Evolutionary conservation across 2,888 invertebrate genomes (phyloP), one percentile per base, ranked within the genome.

Genomic region (Autographa pulchrina): DNA sequence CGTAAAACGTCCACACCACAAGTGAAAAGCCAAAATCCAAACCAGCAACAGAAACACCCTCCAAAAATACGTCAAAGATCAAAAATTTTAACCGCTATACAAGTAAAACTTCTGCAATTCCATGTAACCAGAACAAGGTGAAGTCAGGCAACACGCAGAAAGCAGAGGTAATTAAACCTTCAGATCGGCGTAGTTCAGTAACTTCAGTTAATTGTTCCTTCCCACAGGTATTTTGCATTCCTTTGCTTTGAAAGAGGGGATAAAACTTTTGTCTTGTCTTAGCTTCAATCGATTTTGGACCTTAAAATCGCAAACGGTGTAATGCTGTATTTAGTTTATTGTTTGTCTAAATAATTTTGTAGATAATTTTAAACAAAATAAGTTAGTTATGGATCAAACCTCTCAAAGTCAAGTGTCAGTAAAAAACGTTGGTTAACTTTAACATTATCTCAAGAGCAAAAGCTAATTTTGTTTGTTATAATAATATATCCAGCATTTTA

Each of bases 91-190:
- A 25, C 7, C 4, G 5, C 54, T 2, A 9, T 56, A 13, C 20
- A 11, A n/a, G 2, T 60, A 18, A 18, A 18, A 65, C 76, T 77
- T 70, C 67, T 80, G 60, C 13, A 0, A 16, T 58, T 54, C 6
- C 11, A 65, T 16, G 5, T 0, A 16, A 0, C 11, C 9, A 43
- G 56, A 14, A 63, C 70, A 52, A 68, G 72, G 66, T 60, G 70
- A 72, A 65, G 61, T 59, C 60, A 56, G 74, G 72, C 64, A 79
- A 68, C 78, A 70, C 72, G 75, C 74, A 81, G 85, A 82, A 86
- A 82, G 75, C 81, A 81, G 84, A 84, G 83, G 85, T 85, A 86
- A 86, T 86, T 81, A 83, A 82, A 85, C 85, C 85, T 78, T 78
- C 72, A 78, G 83, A 84, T 82, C 83, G 78, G 72, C 67, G 78